Conservation (phyloP, 2,797 vertebrate species). For the Aeoliscus strigatus region DNA sequence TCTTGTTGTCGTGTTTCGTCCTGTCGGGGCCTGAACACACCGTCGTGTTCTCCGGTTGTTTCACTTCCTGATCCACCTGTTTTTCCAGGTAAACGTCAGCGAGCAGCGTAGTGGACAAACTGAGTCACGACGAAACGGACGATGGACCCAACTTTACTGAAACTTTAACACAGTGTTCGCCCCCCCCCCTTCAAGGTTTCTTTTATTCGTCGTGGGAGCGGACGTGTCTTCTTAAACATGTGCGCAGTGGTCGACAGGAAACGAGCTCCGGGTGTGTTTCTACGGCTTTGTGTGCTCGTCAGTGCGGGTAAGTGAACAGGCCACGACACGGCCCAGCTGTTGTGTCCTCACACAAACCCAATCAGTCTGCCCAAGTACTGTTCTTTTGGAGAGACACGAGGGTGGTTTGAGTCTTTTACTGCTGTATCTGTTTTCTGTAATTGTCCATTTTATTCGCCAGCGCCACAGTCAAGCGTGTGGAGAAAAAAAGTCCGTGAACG, state of each 20-base stretch:
- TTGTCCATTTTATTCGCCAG: too few relatives aligned
- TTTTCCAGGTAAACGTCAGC: slow-evolving; percentile 56
- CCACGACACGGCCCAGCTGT: background rate
- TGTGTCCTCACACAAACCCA: too few relatives aligned
- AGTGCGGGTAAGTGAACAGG: slow-evolving; percentile 61
- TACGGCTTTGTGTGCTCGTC: slow-evolving; percentile 27
- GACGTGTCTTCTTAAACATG: slow-evolving; percentile 34
- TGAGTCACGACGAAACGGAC: slow-evolving; percentile 20
- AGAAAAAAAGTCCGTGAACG: too few relatives aligned
- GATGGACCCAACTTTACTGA: slow-evolving; percentile 49
- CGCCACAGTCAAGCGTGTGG: too few relatives aligned
- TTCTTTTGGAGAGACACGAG: too few relatives aligned
- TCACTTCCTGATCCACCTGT: slow-evolving; percentile 78
- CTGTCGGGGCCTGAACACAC: too few relatives aligned
- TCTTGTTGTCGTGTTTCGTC: too few relatives aligned
- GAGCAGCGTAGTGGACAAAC: background rate
- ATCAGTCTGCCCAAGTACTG: too few relatives aligned
- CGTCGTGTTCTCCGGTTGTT: fast-evolving
- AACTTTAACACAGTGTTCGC: slow-evolving; percentile 21
- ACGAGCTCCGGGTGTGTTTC: background rate
- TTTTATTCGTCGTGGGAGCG: background rate
- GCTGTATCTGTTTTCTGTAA: too few relatives aligned
- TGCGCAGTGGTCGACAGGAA: slow-evolving; percentile 1
- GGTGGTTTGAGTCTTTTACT: too few relatives aligned
- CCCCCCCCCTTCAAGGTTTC: background rate